phyloP scores from a whole-genome alignment of 1,140 invertebrate genomes.

The Mamestra configurata region DNA sequence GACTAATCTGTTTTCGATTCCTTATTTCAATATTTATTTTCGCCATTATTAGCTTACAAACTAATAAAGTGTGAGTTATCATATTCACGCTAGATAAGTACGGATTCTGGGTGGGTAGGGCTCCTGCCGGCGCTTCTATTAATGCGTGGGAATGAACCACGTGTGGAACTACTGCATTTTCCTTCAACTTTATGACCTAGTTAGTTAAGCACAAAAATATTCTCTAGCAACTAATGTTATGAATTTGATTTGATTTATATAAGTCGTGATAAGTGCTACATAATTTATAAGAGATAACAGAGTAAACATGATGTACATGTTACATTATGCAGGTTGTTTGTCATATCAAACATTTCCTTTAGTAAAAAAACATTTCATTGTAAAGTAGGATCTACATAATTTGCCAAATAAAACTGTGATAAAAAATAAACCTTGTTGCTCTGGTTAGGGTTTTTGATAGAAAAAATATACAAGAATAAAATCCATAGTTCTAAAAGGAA shows the following conservation, averaged over 20 bases:
- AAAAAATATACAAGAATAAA: no score
- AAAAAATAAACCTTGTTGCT: no score
- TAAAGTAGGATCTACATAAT: no score
- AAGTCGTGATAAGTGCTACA: neutral
- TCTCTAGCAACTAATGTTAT: neutral
- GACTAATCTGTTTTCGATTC: slow-evolving; percentile 25
- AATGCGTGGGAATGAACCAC: neutral
- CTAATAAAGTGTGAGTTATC: neutral
- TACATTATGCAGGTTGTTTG: neutral
- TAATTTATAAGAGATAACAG: neutral
- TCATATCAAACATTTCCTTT: neutral
- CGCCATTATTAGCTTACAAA: neutral
- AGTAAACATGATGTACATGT: neutral
- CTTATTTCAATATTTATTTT: slow-evolving; percentile 37
- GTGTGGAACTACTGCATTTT: neutral
- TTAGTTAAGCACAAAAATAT: neutral
- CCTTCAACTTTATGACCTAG: neutral
- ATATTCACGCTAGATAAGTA: neutral
- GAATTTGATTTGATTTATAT: neutral
- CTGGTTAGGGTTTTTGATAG: no score
- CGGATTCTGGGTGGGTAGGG: neutral
- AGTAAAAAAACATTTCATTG: neutral
- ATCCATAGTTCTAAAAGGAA: no score
- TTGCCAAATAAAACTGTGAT: no score
- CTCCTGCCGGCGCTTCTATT: neutral